These are phyloP conservation scores for Cepphus grylle DNA, from an alignment of 2,113 vertebrate species.

Conservation along the genomic window DNA sequence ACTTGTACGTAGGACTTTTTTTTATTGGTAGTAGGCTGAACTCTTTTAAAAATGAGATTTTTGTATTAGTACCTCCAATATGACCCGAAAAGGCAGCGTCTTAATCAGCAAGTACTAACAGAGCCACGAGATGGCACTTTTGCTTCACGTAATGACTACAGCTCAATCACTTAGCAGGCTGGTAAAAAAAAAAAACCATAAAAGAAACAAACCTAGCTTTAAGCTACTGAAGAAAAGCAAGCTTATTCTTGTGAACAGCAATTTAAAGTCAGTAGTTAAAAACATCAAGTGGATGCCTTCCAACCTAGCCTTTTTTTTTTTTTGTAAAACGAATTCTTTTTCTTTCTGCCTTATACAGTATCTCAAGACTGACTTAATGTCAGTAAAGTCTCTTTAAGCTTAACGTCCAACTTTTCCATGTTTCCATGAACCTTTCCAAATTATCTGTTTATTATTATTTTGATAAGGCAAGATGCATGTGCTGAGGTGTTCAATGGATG, in stretches of 20 bases:
- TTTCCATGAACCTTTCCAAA: background rate
- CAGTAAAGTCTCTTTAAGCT: background rate
- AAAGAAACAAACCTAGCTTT: background rate
- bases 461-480: background rate
- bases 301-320: background rate
- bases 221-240: background rate
- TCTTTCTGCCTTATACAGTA: background rate
- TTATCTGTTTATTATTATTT: background rate
- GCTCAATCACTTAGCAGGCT: conserved; percentile 63
- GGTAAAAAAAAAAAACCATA: conserved; percentile 54
- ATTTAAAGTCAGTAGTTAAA: background rate
- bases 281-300: background rate
- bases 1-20: background rate
- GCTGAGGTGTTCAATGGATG: too few species aligned
- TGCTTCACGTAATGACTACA: background rate
- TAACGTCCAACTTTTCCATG: background rate
- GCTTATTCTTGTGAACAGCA: background rate
- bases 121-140: conserved; percentile 67
- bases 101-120: background rate
- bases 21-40: background rate
- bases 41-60: background rate
- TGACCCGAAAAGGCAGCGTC: background rate
- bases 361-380: background rate
- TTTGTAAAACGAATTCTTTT: background rate
- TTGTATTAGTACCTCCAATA: background rate